A percentile compares a stretch with the other conserved stretches of the same genome.
These are phyloP conservation scores for Athene noctua DNA, from an alignment of 2,113 vertebrate genomes.

Conservation along the genomic window DNA sequence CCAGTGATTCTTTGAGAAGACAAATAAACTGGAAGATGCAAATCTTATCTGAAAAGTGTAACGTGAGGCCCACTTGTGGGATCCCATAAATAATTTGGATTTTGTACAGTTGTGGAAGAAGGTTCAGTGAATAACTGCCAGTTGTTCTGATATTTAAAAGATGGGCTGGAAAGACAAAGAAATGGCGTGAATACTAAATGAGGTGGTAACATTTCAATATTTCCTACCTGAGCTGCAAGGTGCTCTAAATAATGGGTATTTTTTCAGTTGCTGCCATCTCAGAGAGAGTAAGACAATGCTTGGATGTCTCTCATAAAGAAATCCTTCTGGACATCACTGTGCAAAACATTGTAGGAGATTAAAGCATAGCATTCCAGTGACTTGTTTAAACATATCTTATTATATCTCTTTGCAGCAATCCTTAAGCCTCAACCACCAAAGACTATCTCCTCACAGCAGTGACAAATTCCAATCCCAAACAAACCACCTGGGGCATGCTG, in stretches of 20 bases:
- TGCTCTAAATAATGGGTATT: neutral
- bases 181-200: neutral
- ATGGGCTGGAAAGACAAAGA: neutral
- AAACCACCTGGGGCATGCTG: slow-evolving; percentile 6
- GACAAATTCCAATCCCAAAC: slow-evolving; percentile 30
- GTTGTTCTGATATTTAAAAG: neutral
- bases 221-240: neutral
- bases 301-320: slow-evolving; percentile 15
- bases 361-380: slow-evolving; percentile 55
- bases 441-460: slow-evolving; percentile 18
- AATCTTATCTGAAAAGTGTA: slow-evolving; percentile 40
- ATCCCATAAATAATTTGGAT: neutral
- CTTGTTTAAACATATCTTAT: slow-evolving; percentile 53
- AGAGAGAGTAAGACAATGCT: neutral
- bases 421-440: slow-evolving; percentile 47
- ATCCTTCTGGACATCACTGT: slow-evolving; percentile 38
- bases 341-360: slow-evolving; percentile 27
- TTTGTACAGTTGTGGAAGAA: neutral
- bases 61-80: neutral
- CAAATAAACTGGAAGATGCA: slow-evolving; percentile 24
- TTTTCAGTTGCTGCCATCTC: neutral
- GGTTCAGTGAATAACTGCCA: neutral
- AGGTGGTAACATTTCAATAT: neutral
- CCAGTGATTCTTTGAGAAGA: slow-evolving; percentile 38
- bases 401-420: slow-evolving; percentile 41